Conservation (phyloP, 2,888 invertebrate genomes). For the Tachina fera region DNA sequence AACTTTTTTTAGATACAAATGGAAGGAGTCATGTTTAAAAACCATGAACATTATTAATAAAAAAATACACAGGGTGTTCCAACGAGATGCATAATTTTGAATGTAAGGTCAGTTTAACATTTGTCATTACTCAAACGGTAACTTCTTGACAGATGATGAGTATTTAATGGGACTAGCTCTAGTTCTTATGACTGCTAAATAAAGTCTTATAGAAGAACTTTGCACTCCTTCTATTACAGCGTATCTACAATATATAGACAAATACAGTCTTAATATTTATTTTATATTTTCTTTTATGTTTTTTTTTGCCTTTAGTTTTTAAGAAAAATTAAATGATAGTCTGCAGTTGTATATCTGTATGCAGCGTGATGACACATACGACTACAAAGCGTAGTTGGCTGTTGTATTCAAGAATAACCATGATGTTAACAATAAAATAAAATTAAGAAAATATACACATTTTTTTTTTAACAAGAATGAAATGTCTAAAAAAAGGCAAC, state of each 20-base stretch:
- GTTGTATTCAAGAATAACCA: slow-evolving; percentile 55
- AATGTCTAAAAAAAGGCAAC: neutral
- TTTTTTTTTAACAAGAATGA: neutral
- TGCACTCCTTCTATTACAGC: too few species aligned
- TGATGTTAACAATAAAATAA: slow-evolving; percentile 44
- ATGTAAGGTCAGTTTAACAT: too few species aligned
- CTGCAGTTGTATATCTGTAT: neutral
- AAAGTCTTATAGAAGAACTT: neutral
- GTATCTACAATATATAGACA: too few species aligned
- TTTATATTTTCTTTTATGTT: neutral
- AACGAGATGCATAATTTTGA: too few species aligned
- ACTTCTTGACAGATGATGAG: too few species aligned
- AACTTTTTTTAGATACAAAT: too few species aligned
- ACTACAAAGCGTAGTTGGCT: slow-evolving; percentile 21
- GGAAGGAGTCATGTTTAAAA: too few species aligned
- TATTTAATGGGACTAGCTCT: too few species aligned
- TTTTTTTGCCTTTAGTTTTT: slow-evolving; percentile 10
- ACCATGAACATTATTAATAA: too few species aligned
- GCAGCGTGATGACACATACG: slow-evolving; percentile 55
- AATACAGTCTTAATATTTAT: neutral
- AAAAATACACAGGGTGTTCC: too few species aligned
- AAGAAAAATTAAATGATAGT: slow-evolving; percentile 47
- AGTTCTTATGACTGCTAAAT: neutral
- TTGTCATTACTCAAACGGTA: too few species aligned
- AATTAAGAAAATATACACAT: neutral